Base-by-base conservation (phyloP, 2,113 vertebrate genomes). In the Spheniscus mendiculus region DNA sequence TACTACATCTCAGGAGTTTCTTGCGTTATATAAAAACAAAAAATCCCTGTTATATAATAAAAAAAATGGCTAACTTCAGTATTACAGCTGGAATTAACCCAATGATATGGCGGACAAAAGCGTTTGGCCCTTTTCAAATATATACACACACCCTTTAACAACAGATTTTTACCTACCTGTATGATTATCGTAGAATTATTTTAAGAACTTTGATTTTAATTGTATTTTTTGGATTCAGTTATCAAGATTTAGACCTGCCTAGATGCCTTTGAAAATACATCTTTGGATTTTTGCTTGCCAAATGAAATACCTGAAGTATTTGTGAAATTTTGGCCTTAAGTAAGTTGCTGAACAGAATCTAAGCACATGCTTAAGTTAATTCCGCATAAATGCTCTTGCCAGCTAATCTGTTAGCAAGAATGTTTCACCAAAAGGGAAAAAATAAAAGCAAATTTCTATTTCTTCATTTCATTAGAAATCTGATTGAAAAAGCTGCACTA, bases 401-500 rank as follows among this genome's bases (percentile, higher is more conserved):
- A 87, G 30, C n/a, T 67, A 65, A 88, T n/a, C 52, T 67, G 34
- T 36, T 95, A 82, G 92, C 29, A 45, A 62, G 32, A 82, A 38
- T 12, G 13, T 36, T 85, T 87, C 61, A 50, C 9, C 38, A 79
- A 87, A 91, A 71, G 9, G 19, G 55, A 32, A 91, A 79, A 94
- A 91, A 67, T 26, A 69, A 69, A 70, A 86, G 30, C 21, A 77
- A 92, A 95, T 90, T 83, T 90, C 40, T 80, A 23, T 92, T 83
- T 90, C 70, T 90, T 72, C 7, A 45, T 93, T 76, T 87, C 42
- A 93, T 90, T 65, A 85, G 61, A 95, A 91, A 90, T 69, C 34
- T 61, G 66, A 80, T 73, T 85, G 84, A 66, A 93, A 96, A 95
- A 77, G 65, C 82, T 94, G 66, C 58, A 62, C 30, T 58, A 58